Evolutionary conservation across 2,888 invertebrate species (phyloP).

Genomic region (Piscicola geometra): DNA sequence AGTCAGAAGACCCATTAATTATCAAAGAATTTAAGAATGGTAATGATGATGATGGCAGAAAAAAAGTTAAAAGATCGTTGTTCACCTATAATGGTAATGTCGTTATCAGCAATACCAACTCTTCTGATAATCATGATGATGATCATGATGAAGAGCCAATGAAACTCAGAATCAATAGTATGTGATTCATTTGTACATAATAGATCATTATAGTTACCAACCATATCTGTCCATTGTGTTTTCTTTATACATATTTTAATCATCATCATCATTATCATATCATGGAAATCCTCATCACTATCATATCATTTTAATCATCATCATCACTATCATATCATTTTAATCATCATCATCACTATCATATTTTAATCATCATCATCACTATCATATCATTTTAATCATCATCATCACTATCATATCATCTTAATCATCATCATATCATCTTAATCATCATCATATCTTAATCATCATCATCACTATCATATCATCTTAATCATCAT

Average conservation of each 20-base stretch:
- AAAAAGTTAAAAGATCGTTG: constrained; percentile 12
- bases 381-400: background rate
- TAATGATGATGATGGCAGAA: too few species aligned
- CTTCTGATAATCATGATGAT: constrained; percentile 7
- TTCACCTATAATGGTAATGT: constrained; percentile 1
- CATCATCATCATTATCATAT: background rate
- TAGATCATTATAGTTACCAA: too few species aligned
- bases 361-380: background rate
- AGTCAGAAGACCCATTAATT: constrained; percentile 7
- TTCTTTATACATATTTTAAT: background rate
- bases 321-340: background rate
- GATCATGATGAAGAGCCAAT: constrained; percentile 10
- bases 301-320: background rate
- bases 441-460: too few species aligned
- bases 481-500: too few species aligned
- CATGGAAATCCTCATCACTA: background rate
- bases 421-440: too few species aligned
- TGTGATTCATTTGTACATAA: background rate
- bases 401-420: background rate
- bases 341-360: too few species aligned
- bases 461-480: background rate
- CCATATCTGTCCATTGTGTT: background rate
- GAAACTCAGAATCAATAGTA: background rate
- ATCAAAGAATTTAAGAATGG: too few species aligned
- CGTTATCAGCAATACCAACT: background rate